These are phyloP conservation scores for Urocolius indicus DNA, from an alignment of 2,113 vertebrate genomes.

Conservation along the genomic window DNA sequence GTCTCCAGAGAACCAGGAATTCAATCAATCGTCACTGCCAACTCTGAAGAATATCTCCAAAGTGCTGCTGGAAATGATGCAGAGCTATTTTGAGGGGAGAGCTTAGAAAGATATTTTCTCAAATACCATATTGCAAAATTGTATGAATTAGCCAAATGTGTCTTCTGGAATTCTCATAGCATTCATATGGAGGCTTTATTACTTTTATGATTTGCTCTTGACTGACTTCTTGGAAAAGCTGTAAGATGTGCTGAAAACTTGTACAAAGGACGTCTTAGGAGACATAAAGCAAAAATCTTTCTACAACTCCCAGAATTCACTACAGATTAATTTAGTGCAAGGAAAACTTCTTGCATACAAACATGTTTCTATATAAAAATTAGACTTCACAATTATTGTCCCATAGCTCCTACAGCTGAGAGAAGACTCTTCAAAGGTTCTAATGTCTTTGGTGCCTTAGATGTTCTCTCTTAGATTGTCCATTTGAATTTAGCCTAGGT, in stretches of 20 bases:
- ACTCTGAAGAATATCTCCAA: not conserved
- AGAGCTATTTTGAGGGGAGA: not conserved
- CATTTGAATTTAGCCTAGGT: not conserved
- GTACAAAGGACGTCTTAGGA: not conserved
- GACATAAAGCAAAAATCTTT: not conserved
- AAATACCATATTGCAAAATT: not conserved
- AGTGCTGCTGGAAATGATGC: constrained; percentile 9
- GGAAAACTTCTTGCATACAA: not conserved
- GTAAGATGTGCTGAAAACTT: not conserved
- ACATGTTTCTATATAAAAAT: not conserved
- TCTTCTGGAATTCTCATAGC: not conserved
- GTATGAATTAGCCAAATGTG: not conserved
- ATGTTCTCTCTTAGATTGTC: not conserved
- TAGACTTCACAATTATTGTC: not conserved
- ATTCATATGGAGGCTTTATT: not conserved
- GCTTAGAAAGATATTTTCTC: not conserved
- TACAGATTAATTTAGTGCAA: not conserved
- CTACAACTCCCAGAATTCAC: not conserved
- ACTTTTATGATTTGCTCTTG: not conserved
- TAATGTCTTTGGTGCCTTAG: not conserved
- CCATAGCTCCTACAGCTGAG: not conserved
- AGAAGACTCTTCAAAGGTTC: not conserved
- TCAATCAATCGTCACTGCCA: not conserved
- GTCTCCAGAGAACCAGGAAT: not conserved
- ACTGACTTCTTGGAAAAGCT: not conserved